phyloP scores from a whole-genome alignment of 2,888 invertebrate genomes.

The Ypsolopha scabrella region DNA sequence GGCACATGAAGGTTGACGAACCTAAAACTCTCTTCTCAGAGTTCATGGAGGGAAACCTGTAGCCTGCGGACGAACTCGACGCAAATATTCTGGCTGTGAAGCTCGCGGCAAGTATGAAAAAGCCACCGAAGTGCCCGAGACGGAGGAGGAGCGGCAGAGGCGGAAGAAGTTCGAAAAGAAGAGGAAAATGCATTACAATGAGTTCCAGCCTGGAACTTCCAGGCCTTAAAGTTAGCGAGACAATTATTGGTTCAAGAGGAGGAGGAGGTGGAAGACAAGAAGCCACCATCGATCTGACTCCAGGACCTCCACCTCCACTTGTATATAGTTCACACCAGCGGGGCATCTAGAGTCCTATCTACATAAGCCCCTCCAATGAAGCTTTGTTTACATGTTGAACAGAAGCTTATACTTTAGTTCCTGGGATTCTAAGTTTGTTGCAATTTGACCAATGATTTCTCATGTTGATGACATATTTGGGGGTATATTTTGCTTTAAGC shows the following conservation, averaged over 20 bases:
- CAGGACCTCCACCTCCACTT: constrained; percentile 5
- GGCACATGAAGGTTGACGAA: constrained; percentile 97
- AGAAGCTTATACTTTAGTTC: not conserved
- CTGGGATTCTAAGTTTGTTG: too few species aligned
- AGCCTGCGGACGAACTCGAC: constrained; percentile 72
- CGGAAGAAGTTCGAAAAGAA: constrained; percentile 90
- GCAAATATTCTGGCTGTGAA: constrained; percentile 84
- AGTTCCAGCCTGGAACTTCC: constrained; percentile 85
- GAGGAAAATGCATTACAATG: constrained; percentile 97
- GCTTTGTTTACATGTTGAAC: not conserved
- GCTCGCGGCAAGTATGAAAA: constrained; percentile 67
- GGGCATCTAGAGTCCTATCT: not conserved
- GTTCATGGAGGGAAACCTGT: constrained; percentile 71
- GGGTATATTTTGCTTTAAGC: too few species aligned
- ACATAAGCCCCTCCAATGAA: too few species aligned
- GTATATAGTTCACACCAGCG: not conserved
- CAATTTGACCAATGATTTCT: too few species aligned
- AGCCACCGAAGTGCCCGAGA: constrained; percentile 65
- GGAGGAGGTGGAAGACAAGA: constrained; percentile 57
- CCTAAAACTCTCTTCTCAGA: constrained; percentile 92
- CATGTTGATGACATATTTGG: too few species aligned
- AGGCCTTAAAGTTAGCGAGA: constrained; percentile 92
- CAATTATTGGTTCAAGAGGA: constrained; percentile 92
- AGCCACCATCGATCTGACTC: constrained; percentile 36
- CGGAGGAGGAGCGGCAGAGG: constrained; percentile 74